Percentiles rank a stretch among this genome's conserved stretches.
phyloP scores from a whole-genome alignment of 2,113 vertebrate species.

The Alouatta palliata region DNA sequence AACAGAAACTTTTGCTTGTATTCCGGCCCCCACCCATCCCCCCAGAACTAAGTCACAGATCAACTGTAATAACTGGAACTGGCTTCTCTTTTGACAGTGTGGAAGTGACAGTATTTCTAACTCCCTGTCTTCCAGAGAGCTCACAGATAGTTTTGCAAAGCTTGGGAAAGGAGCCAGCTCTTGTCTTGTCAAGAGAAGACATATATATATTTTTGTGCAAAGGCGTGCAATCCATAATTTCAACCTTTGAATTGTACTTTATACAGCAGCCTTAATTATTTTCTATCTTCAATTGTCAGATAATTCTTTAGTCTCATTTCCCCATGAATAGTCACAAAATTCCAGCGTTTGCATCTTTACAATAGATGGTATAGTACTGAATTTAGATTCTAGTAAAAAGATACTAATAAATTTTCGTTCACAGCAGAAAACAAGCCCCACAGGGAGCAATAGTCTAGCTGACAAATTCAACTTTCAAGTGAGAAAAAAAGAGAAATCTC shows the following conservation, averaged over 20 bases:
- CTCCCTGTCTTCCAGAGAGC: neutral
- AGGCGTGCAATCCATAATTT: neutral
- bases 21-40: neutral
- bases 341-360: neutral
- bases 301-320: slow-evolving; percentile 28
- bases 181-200: slow-evolving; percentile 13
- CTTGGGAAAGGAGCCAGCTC: slow-evolving; percentile 17
- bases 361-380: neutral
- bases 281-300: slow-evolving; percentile 22
- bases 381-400: slow-evolving; percentile 21
- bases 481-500: slow-evolving; percentile 31
- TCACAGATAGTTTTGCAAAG: neutral
- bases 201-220: slow-evolving; percentile 19
- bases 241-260: neutral
- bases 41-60: neutral
- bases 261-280: slow-evolving; percentile 11
- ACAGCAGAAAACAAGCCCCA: neutral
- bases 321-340: neutral
- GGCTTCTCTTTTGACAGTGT: neutral
- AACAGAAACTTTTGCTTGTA: neutral
- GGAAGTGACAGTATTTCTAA: neutral
- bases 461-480: slow-evolving; percentile 46
- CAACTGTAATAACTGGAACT: neutral
- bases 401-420: slow-evolving; percentile 2
- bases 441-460: neutral